phyloP scores from a whole-genome alignment of 2,797 vertebrate species.

The Chanos chanos region DNA sequence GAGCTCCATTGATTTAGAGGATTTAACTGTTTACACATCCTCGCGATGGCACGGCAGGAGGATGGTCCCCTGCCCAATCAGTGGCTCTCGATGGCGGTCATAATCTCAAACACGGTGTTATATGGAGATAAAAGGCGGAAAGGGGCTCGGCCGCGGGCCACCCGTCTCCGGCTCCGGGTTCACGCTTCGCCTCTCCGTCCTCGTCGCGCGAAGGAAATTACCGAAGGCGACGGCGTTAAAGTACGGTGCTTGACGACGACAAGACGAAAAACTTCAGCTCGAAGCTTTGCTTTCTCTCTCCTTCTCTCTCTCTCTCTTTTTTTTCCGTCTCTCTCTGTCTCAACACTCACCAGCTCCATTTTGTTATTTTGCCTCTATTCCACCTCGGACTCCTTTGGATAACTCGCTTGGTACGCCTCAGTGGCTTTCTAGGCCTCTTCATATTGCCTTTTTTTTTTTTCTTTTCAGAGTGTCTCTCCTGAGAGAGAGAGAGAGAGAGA shows the following conservation, averaged over 20 bases:
- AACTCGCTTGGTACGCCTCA: constrained; percentile 18
- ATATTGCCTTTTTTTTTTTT: constrained; percentile 2
- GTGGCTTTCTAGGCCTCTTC: constrained; percentile 36
- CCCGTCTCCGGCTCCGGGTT: not conserved
- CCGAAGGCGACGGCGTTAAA: not conserved
- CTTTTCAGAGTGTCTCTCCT: constrained; percentile 29
- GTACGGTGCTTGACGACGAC: too few relatives aligned
- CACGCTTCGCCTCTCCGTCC: not conserved
- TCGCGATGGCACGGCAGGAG: constrained; percentile 26
- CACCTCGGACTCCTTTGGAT: not conserved
- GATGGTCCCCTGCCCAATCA: constrained; percentile 24
- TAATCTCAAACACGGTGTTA: constrained; percentile 28
- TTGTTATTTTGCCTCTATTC: not conserved
- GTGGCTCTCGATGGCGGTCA: constrained; percentile 30
- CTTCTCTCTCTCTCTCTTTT: not conserved
- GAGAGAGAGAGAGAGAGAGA: constrained; percentile 5
- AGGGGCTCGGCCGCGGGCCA: not conserved
- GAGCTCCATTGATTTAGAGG: constrained; percentile 43
- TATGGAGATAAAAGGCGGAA: constrained; percentile 25
- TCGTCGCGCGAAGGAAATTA: not conserved
- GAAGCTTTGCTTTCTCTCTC: not conserved
- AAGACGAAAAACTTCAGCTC: too few relatives aligned
- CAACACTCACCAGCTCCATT: not conserved
- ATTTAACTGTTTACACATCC: constrained; percentile 47
- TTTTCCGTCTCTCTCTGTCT: not conserved